phyloP scores from a whole-genome alignment of 2,113 vertebrate species.

The Podarcis muralis region DNA sequence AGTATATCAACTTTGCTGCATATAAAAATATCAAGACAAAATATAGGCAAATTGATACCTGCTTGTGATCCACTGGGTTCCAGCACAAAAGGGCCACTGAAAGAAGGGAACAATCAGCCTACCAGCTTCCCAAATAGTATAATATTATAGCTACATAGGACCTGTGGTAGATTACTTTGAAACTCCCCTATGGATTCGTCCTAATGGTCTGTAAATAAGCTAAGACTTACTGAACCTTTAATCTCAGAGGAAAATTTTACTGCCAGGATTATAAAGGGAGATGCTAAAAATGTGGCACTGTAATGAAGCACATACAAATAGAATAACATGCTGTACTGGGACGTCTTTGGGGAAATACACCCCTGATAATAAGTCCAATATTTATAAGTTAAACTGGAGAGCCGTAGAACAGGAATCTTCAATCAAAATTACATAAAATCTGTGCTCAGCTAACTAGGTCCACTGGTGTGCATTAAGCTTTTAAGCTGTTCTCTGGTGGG shows the following conservation, averaged over 20 bases:
- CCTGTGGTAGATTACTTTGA: not conserved
- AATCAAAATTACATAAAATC: conserved; percentile 1
- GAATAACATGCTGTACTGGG: not conserved
- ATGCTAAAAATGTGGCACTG: not conserved
- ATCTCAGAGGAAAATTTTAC: not conserved
- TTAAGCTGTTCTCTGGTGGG: conserved; percentile 1
- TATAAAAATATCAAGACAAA: too few species aligned
- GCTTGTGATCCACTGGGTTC: not conserved
- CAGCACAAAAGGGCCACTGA: not conserved
- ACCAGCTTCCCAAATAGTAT: not conserved
- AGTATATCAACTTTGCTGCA: too few species aligned
- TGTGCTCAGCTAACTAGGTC: conserved; percentile 1
- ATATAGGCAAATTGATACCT: not conserved
- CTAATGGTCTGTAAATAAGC: not conserved
- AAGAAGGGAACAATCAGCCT: not conserved
- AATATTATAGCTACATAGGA: not conserved
- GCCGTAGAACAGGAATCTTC: conserved; percentile 15
- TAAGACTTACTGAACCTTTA: not conserved
- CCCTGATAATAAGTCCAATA: not conserved
- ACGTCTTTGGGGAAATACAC: not conserved
- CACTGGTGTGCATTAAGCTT: not conserved
- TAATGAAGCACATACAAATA: not conserved
- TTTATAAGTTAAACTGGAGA: conserved; percentile 1
- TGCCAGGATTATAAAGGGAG: not conserved
- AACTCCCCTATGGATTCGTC: not conserved